Evolutionary conservation across 2,888 invertebrate species (phyloP).

Genomic region (Hypomecis punctinalis): DNA sequence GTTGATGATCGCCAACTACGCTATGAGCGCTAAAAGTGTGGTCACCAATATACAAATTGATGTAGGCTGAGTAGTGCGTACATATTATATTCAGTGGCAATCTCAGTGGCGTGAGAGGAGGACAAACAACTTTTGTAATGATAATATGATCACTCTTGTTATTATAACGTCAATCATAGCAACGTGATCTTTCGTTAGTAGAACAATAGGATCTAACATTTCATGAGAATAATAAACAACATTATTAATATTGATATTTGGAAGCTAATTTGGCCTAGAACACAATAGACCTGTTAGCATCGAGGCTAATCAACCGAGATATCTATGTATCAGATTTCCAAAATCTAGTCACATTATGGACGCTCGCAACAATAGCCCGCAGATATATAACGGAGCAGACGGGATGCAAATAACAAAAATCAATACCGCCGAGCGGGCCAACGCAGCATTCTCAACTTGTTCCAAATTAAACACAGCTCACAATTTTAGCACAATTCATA

Average conservation of each 20-base stretch:
- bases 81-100: neutral
- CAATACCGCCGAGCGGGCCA: slow-evolving; percentile 72
- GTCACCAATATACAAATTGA: neutral
- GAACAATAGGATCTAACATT: slow-evolving; percentile 24
- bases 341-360: slow-evolving; percentile 52
- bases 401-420: slow-evolving; percentile 84
- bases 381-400: slow-evolving; percentile 75
- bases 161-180: slow-evolving; percentile 25
- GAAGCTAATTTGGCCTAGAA: slow-evolving; percentile 12
- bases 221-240: slow-evolving; percentile 17
- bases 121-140: slow-evolving; percentile 12
- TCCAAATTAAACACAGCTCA: slow-evolving; percentile 69
- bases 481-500: slow-evolving; percentile 63
- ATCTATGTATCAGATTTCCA: slow-evolving; percentile 23
- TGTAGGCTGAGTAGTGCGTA: neutral
- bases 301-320: slow-evolving; percentile 16
- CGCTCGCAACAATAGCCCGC: slow-evolving; percentile 75
- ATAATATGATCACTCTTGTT: slow-evolving; percentile 17
- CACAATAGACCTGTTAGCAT: slow-evolving; percentile 15
- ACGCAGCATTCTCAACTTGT: slow-evolving; percentile 71
- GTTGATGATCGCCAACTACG: too few species aligned
- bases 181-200: slow-evolving; percentile 1
- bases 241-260: slow-evolving; percentile 9
- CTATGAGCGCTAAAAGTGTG: too few species aligned
- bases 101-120: neutral